phyloP scores from a whole-genome alignment of 2,797 vertebrate genomes.

The Pangasius larnaudii region DNA sequence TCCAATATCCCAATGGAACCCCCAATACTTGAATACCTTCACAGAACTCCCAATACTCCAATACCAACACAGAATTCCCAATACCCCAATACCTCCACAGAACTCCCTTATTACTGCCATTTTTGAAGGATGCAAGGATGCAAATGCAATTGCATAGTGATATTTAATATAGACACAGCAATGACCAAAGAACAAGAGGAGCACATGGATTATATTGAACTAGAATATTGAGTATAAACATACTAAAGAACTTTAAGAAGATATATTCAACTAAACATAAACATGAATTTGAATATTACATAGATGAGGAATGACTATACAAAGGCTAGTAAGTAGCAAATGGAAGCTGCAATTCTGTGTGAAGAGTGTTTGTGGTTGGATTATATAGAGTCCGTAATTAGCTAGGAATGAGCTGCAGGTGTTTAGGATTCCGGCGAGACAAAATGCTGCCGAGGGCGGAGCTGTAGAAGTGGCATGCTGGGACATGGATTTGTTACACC shows the following conservation, averaged over 20 bases:
- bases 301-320: not conserved
- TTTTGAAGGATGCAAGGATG: not conserved
- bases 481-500: not conserved
- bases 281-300: not conserved
- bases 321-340: not conserved
- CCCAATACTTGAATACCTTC: not conserved
- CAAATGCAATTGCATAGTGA: not conserved
- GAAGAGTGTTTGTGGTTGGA: not conserved
- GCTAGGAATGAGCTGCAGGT: conserved; percentile 17
- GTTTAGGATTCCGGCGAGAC: not conserved
- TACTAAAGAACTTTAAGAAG: not conserved
- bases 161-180: not conserved
- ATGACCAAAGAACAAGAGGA: not conserved
- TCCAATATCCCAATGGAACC: not conserved
- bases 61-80: not conserved
- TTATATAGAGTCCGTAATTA: conserved; percentile 23
- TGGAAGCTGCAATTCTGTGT: not conserved
- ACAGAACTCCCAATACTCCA: not conserved
- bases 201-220: not conserved
- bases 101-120: not conserved
- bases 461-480: not conserved
- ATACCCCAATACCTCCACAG: not conserved
- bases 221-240: not conserved
- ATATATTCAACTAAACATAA: not conserved
- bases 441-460: not conserved